Conservation (phyloP, 2,113 vertebrate genomes). For the Dissostichus mawsoni region DNA sequence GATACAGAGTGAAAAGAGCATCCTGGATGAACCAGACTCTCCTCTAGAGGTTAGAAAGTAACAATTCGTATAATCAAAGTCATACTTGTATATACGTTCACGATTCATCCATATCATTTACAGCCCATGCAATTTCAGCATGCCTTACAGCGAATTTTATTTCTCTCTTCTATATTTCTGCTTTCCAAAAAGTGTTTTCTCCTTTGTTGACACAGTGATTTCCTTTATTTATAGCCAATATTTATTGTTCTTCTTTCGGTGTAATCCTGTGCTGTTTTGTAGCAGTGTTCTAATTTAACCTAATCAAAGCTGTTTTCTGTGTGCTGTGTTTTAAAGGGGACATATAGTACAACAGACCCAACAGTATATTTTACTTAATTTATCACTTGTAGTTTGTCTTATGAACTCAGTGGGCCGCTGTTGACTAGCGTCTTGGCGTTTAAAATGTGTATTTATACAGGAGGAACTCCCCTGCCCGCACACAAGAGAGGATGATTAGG, state of each 20-base stretch:
- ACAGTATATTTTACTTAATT: accelerated
- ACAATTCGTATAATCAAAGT: no score
- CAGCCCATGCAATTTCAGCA: background rate
- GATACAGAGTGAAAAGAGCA: constrained; percentile 26
- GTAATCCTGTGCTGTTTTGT: background rate
- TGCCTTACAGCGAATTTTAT: constrained; percentile 11
- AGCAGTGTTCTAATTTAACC: background rate
- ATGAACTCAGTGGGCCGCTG: constrained; percentile 90
- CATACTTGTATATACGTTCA: background rate
- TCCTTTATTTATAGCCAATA: accelerated
- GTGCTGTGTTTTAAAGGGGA: background rate
- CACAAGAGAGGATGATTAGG: background rate
- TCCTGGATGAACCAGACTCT: constrained; percentile 26
- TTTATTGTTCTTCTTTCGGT: accelerated
- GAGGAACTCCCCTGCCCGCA: constrained; percentile 8
- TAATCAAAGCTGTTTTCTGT: accelerated
- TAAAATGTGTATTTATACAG: background rate
- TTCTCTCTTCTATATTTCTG: accelerated
- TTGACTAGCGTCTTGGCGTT: constrained; percentile 79
- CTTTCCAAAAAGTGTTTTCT: accelerated
- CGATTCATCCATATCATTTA: background rate
- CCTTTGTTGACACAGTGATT: background rate
- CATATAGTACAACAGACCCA: accelerated
- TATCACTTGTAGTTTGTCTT: constrained; percentile 79
- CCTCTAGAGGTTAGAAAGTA: constrained; percentile 45